phyloP scores from a whole-genome alignment of 2,113 vertebrate genomes.

The Phalacrocorax pelagicus region DNA sequence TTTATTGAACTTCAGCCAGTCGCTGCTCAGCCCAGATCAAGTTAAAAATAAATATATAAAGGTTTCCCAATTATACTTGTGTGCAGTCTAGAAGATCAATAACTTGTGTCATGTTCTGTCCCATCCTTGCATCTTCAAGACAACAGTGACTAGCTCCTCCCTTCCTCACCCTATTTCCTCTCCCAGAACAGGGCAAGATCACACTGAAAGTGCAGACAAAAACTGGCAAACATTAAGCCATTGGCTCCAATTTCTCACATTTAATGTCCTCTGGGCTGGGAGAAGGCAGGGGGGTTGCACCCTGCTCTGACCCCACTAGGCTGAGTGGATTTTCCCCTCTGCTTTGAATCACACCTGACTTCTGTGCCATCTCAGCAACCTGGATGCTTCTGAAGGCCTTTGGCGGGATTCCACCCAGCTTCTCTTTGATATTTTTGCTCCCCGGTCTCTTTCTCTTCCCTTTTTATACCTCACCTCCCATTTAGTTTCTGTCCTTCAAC shows the following conservation, averaged over 20 bases:
- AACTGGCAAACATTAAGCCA: background rate
- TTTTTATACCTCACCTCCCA: background rate
- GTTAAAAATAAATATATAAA: background rate
- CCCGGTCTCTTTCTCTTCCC: background rate
- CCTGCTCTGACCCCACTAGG: background rate
- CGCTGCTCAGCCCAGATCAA: background rate
- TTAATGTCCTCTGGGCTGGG: background rate
- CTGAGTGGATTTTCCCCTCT: background rate
- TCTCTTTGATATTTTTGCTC: background rate
- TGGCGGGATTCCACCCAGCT: rapidly evolving
- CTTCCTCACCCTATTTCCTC: background rate
- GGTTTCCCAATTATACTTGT: background rate
- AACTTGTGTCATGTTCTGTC: rapidly evolving
- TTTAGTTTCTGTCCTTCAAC: background rate
- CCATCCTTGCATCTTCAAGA: background rate
- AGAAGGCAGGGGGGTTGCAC: background rate
- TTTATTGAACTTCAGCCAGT: background rate
- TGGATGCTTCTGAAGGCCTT: background rate
- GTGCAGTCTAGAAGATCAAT: background rate
- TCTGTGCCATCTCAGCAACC: rapidly evolving
- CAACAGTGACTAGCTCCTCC: background rate
- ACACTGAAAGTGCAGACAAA: background rate
- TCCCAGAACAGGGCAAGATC: background rate
- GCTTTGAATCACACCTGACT: background rate
- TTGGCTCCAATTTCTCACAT: background rate